Evolutionary conservation across 2,797 vertebrate genomes (phyloP), one percentile per base, ranked within the genome.

Genomic region (Lindbergichthys nudifrons): DNA sequence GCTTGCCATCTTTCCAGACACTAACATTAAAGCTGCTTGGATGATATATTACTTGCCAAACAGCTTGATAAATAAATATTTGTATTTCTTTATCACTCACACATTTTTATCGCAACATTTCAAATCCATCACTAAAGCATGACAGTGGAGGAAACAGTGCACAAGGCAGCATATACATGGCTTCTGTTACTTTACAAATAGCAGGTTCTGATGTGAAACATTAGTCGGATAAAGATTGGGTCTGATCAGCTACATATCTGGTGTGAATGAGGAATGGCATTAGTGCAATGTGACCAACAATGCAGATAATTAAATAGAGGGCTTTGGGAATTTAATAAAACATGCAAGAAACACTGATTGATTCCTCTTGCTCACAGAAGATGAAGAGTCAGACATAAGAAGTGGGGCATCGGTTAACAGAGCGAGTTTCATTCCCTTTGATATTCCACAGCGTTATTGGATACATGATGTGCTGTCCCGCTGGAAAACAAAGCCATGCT

Each of bases 401-500:
- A 62, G 50, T 42, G 51, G 48, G 56, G 46, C 64, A 61, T 46
- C 53, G 52, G 46, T 43, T 54, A 68, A 69, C 14, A 16, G 45
- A 45, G 26, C 2, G 30, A 75, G 53, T 32, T 72, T 70, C 42
- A 19, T 26, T 60, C 41, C 9, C 76, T 78, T 83, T 82, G 76
- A 87, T 71, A 82, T 82, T 79, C 60, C 75, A 59, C 70, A 39
- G 12, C 65, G 75, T 86, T 79, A 88, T 79, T 79, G 47, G 76
- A 83, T 72, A 48, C 70, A 74, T 67, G 68, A 87, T 58, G 80
- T 26, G 30, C 36, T 2, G 65, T 71, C 80, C 54, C 63, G n/a
- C 73, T 77, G 73, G 60, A 73, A 86, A 80, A 91, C 87, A 86
- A 90, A 90, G 81, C 83, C 79, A 81, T 80, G 81, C 78, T 79